Conservation (phyloP, 2,888 invertebrate species). For the Enoplolaimus lenunculus region DNA sequence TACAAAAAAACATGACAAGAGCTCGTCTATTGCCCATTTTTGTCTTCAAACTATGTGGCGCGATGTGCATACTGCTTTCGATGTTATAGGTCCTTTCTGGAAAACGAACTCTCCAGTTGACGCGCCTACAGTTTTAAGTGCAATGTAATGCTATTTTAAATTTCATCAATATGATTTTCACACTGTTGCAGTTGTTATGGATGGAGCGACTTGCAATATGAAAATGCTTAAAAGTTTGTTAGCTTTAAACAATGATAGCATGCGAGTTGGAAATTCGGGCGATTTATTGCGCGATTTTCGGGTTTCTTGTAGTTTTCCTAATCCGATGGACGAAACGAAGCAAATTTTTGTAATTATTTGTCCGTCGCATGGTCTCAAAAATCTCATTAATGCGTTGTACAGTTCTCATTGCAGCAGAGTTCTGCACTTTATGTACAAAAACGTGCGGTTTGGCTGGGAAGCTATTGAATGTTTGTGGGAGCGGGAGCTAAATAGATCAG, state of each 20-base stretch:
- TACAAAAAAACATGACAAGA: not conserved
- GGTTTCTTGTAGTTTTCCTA: not conserved
- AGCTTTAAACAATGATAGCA: not conserved
- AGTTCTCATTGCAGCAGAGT: not conserved
- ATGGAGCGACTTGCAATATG: conserved; percentile 10
- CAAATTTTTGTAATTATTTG: not conserved
- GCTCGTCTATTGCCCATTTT: not conserved
- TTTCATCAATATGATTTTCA: not conserved
- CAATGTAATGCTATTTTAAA: not conserved
- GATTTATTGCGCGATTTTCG: not conserved
- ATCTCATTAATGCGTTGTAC: conserved; percentile 3
- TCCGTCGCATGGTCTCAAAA: conserved; percentile 10
- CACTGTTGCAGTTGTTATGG: not conserved
- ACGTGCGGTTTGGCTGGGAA: conserved; percentile 6
- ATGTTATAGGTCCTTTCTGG: conserved; percentile 9
- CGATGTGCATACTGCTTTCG: not conserved
- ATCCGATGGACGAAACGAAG: not conserved
- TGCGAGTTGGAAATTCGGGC: not conserved
- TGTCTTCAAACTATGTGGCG: conserved; percentile 7
- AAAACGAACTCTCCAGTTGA: too few relatives aligned
- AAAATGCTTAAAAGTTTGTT: not conserved
- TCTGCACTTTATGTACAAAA: not conserved
- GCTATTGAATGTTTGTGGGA: not conserved
- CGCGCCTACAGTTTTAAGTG: not conserved
- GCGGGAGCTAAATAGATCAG: not conserved